These are phyloP conservation scores for Danio albolineatus DNA, from an alignment of 2,797 vertebrate genomes.

Conservation along the genomic window DNA sequence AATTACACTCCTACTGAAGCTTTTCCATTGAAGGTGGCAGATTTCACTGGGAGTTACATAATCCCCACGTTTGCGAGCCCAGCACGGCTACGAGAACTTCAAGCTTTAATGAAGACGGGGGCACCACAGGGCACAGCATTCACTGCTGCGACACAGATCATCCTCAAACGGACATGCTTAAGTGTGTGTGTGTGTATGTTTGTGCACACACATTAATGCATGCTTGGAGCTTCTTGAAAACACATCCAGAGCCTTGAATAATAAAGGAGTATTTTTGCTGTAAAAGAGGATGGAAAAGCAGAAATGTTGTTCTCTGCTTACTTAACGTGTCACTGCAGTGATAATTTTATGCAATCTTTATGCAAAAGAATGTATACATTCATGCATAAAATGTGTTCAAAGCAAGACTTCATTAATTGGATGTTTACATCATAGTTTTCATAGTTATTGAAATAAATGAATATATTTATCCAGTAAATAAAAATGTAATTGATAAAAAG, in stretches of 20 bases:
- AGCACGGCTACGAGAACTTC: slow-evolving; percentile 6
- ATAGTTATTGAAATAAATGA: too few species aligned
- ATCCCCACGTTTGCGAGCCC: slow-evolving; percentile 23
- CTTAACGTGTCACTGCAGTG: neutral
- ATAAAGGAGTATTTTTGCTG: neutral
- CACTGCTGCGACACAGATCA: slow-evolving; percentile 10
- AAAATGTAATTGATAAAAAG: too few species aligned
- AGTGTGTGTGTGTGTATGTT: neutral
- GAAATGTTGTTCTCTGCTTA: neutral
- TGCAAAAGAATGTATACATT: neutral
- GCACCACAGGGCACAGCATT: neutral
- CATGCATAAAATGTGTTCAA: neutral
- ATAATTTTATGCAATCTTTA: neutral
- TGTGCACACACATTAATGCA: neutral
- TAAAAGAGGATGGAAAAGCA: neutral
- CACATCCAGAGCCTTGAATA: neutral
- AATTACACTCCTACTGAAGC: neutral
- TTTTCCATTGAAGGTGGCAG: slow-evolving; percentile 27
- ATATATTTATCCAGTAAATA: too few species aligned
- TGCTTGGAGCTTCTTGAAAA: neutral
- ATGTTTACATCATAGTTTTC: too few species aligned
- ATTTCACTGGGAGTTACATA: slow-evolving; percentile 40
- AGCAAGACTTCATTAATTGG: too few species aligned
- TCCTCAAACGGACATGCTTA: neutral
- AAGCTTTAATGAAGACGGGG: slow-evolving; percentile 34